phyloP scores from a whole-genome alignment of 2,113 vertebrate species.

The Willisornis vidua region DNA sequence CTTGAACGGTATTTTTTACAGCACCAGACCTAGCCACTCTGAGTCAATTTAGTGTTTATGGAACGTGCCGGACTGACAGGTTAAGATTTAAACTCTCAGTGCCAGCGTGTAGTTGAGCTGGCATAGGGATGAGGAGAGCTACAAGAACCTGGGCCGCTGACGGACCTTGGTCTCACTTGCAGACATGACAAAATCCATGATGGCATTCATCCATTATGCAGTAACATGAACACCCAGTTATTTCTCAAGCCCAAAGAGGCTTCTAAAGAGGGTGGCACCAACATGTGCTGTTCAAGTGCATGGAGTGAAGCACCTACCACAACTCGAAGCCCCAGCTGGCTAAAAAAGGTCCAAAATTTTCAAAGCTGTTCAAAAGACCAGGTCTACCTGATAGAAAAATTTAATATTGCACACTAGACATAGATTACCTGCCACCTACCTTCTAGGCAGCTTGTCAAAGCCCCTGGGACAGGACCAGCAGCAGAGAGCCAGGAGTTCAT shows the following conservation, averaged over 20 bases:
- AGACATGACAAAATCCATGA: not conserved
- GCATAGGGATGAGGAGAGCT: not conserved
- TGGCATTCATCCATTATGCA: accelerated
- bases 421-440: not conserved
- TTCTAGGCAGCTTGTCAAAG: not conserved
- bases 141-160: not conserved
- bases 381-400: not conserved
- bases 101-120: not conserved
- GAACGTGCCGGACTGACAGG: slow-evolving; percentile 41
- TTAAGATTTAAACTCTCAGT: slow-evolving; percentile 9
- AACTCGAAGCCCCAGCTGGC: not conserved
- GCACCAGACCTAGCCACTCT: slow-evolving; percentile 24
- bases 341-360: not conserved
- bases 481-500: not conserved
- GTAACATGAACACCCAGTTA: accelerated
- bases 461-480: accelerated
- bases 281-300: accelerated
- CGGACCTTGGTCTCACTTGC: accelerated
- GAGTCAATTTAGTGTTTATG: slow-evolving; percentile 58
- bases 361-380: not conserved
- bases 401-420: not conserved
- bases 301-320: not conserved
- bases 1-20: slow-evolving; percentile 45
- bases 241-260: not conserved
- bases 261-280: not conserved